Base-by-base conservation (phyloP, 2,113 vertebrate genomes). In the Chrysochloris asiatica region DNA sequence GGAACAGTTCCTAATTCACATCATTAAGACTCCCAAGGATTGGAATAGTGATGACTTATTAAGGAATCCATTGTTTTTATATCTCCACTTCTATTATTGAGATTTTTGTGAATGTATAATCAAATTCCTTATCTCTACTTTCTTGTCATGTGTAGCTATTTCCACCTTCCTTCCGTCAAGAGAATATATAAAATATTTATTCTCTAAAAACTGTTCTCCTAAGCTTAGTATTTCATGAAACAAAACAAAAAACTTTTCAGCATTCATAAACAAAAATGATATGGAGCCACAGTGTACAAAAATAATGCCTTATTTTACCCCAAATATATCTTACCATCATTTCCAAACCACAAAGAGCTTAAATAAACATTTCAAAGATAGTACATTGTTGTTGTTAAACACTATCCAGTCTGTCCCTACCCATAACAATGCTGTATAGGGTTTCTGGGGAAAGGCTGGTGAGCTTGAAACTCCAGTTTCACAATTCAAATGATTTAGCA, bases 141-240 rank as follows among this genome's bases (percentile, higher is more conserved):
- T 38, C n/a, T 36, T 81, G 28, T 16, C 8, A 80, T 56, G 14
- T 52, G 84, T 75, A 84, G 4, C 13, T 22, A n/a, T 80, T 69
- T 82, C 13, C 19, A 12, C 50, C 50, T 16, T 12, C 50, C 50
- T 52, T 52, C 9, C 50, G 10, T 41, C 17, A 88, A 65, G 28
- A 41, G n/a, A 85, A 83, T 71, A 28, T 61, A 81, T 76, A 89
- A 89, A 89, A 50, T 8, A 61, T 8, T 6, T 61, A 76, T 83
- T 78, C 12, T 90, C 38, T 2, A 71, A 1, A 30, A 3, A 72
- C 84, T 88, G 41, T 12, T 72, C 67, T 54, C 10, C 19, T 81
- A 48, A n/a, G 63, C 10, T 77, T 90, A 85, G 41, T 7, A 85
- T 83, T 76, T 90, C 69, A 72, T 36, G 17, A 90, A 77, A 76